Percentiles rank a stretch among this genome's conserved stretches.
These are phyloP conservation scores for Mactromeris polynyma DNA, from an alignment of 2,888 invertebrate genomes.

Conservation along the genomic window DNA sequence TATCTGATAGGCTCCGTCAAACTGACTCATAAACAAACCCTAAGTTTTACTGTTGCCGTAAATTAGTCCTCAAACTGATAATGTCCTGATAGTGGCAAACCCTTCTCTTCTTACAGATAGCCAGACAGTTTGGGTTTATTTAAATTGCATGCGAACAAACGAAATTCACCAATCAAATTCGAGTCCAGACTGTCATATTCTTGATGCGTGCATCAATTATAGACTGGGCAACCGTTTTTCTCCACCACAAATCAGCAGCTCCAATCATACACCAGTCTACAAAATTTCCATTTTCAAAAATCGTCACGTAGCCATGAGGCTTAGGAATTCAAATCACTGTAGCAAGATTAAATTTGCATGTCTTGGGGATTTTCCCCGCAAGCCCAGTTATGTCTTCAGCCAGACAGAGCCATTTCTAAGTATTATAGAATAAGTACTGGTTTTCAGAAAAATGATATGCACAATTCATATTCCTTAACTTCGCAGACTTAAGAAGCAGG, in stretches of 20 bases:
- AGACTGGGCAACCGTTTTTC: conserved; percentile 26
- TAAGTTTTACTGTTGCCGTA: conserved; percentile 11
- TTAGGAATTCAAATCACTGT: conserved; percentile 67
- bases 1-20: conserved; percentile 15
- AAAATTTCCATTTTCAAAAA: conserved; percentile 58
- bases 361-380: conserved; percentile 56
- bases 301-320: conserved; percentile 44
- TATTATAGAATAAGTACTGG: conserved; percentile 69
- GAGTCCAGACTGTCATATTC: conserved; percentile 36
- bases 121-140: conserved; percentile 37
- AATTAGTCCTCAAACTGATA: conserved; percentile 32
- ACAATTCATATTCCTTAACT: conserved; percentile 66
- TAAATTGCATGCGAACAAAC: conserved; percentile 34
- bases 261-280: conserved; percentile 47
- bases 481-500: conserved; percentile 54
- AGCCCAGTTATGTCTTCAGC: conserved; percentile 33
- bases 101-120: conserved; percentile 23
- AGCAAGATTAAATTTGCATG: conserved; percentile 67
- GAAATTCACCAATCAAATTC: conserved; percentile 42
- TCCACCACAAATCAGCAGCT: conserved; percentile 47
- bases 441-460: conserved; percentile 60
- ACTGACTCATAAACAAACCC: not conserved
- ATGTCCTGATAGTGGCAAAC: conserved; percentile 18
- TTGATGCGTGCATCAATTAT: conserved; percentile 38
- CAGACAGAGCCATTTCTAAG: conserved; percentile 62